phyloP scores from a whole-genome alignment of 2,797 vertebrate genomes.

The Sebastes alutus region DNA sequence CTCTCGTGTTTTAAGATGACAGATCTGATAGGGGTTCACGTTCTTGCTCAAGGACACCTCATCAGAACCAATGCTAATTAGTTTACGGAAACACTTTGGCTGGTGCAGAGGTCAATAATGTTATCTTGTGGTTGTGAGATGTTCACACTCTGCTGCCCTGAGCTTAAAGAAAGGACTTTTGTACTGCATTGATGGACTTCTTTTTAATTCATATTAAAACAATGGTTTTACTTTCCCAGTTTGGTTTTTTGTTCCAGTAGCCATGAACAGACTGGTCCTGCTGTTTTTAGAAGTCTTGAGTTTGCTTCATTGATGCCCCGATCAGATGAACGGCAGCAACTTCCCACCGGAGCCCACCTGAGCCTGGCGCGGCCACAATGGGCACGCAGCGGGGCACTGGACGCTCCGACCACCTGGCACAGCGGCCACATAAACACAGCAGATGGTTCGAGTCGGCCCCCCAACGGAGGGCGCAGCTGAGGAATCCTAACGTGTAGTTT shows the following conservation, averaged over 20 bases:
- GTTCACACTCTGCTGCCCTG: neutral
- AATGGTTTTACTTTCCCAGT: neutral
- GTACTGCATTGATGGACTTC: neutral
- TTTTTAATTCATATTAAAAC: neutral
- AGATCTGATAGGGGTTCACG: neutral
- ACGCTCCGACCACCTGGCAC: conserved; percentile 66
- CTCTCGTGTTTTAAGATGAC: neutral
- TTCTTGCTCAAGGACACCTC: conserved; percentile 23
- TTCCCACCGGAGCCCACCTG: conserved; percentile 52
- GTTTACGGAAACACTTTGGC: conserved; percentile 17
- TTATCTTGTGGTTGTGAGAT: conserved; percentile 10
- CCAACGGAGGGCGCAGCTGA: conserved; percentile 59
- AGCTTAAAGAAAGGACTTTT: neutral
- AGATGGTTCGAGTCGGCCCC: conserved; percentile 68
- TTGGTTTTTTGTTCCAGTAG: neutral
- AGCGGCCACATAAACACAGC: conserved; percentile 52
- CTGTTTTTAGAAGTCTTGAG: neutral
- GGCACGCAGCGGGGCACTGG: conserved; percentile 36
- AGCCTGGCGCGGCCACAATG: conserved; percentile 69
- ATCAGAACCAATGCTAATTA: conserved; percentile 19
- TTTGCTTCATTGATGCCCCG: conserved; percentile 24
- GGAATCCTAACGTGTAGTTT: conserved; percentile 47
- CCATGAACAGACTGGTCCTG: neutral
- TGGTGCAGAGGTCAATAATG: neutral
- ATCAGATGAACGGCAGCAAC: conserved; percentile 50